Percentiles rank a stretch among this genome's conserved stretches.
phyloP scores from a whole-genome alignment of 2,113 vertebrate genomes.

The Hiodon alosoides region DNA sequence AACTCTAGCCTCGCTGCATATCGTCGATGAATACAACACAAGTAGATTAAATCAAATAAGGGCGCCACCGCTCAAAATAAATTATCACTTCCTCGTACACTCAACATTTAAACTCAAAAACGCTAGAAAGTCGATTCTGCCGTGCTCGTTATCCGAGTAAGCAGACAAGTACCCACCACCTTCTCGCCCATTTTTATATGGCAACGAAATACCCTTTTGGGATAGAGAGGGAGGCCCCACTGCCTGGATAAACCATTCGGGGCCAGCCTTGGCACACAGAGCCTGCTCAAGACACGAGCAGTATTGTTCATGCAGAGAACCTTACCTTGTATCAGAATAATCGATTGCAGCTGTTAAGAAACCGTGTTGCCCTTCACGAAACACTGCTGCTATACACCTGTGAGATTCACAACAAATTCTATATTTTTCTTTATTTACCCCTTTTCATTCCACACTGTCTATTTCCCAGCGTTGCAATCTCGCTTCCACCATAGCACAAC shows the following conservation, averaged over 20 bases:
- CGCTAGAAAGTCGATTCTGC: neutral
- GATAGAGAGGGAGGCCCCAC: slow-evolving; percentile 44
- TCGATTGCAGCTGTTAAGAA: slow-evolving; percentile 16
- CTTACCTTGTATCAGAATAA: slow-evolving; percentile 53
- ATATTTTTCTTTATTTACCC: slow-evolving; percentile 23
- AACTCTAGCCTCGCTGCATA: slow-evolving; percentile 45
- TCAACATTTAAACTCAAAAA: neutral
- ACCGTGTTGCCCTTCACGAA: neutral
- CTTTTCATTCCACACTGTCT: slow-evolving; percentile 42
- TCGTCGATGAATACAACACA: slow-evolving; percentile 12
- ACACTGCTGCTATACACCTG: neutral
- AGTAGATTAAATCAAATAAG: slow-evolving; percentile 50
- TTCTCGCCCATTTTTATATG: neutral
- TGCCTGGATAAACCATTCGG: slow-evolving; percentile 46
- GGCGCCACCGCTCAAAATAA: slow-evolving; percentile 50
- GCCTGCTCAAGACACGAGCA: slow-evolving; percentile 47
- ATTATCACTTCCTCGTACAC: slow-evolving; percentile 51
- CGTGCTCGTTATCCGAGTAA: neutral
- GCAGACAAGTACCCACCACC: neutral
- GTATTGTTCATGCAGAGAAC: slow-evolving; percentile 48
- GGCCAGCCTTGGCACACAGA: slow-evolving; percentile 47
- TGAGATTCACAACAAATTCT: neutral
- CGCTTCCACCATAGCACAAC: slow-evolving; percentile 65
- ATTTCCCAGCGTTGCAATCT: slow-evolving; percentile 46
- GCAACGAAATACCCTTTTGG: neutral